Evolutionary conservation across 2,797 vertebrate genomes (phyloP).

Genomic region (Eurystomus glaucurus): DNA sequence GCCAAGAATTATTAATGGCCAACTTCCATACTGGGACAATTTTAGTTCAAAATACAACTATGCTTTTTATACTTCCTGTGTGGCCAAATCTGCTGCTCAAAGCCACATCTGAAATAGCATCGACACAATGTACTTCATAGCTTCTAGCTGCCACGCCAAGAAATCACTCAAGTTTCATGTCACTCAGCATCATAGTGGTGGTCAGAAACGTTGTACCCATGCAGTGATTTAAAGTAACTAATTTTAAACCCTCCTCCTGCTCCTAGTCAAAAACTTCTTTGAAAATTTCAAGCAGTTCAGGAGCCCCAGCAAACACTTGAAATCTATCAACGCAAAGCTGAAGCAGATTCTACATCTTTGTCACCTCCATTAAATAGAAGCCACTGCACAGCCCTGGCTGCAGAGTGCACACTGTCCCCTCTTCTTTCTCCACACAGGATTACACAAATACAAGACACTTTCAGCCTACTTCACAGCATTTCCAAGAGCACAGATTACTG

Average conservation of each 20-base stretch:
- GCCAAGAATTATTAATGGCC: neutral
- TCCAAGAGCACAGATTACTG: neutral
- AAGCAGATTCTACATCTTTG: neutral
- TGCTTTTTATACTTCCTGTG: neutral
- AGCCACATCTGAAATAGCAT: neutral
- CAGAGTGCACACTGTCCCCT: neutral
- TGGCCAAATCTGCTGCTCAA: neutral
- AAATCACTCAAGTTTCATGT: neutral
- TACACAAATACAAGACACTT: neutral
- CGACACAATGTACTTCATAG: accelerated
- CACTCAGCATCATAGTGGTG: neutral
- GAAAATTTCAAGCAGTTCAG: neutral
- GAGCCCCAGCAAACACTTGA: neutral
- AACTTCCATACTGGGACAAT: neutral
- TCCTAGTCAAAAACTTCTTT: neutral
- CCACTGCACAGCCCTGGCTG: neutral
- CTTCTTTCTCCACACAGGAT: neutral
- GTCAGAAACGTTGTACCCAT: neutral
- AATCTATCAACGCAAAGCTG: neutral
- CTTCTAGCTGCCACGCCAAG: neutral
- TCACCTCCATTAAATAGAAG: neutral
- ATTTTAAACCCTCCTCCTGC: neutral
- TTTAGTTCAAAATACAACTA: neutral
- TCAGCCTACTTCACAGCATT: neutral
- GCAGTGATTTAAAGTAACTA: neutral